These are phyloP conservation scores for Rhinichthys klamathensis DNA, from an alignment of 2,113 vertebrate species.

Conservation along the genomic window DNA sequence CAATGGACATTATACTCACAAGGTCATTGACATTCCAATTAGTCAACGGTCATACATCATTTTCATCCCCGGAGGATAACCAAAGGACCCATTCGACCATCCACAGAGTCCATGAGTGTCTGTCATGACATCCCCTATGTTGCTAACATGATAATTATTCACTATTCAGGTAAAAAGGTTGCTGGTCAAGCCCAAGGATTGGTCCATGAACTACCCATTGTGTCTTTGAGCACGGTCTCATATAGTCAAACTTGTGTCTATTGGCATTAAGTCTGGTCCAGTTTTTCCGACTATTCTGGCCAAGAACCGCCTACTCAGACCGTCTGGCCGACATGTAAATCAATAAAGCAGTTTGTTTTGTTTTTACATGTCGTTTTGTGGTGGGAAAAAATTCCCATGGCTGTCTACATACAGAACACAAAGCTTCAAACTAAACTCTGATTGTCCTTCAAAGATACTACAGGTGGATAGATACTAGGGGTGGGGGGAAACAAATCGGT, in stretches of 20 bases:
- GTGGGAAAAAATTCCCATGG: not conserved
- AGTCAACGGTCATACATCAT: too few species aligned
- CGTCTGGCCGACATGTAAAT: not conserved
- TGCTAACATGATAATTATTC: too few species aligned
- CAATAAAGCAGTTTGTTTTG: not conserved
- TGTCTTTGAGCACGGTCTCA: not conserved
- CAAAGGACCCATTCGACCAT: too few species aligned
- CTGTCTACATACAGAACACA: not conserved
- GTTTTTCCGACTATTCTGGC: not conserved
- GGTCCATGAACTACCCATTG: not conserved
- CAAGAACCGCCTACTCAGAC: constrained; percentile 8
- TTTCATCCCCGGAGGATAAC: too few species aligned
- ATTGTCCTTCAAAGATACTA: not conserved
- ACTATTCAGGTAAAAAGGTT: too few species aligned
- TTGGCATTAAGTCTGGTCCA: not conserved
- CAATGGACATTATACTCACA: too few species aligned
- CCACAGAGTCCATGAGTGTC: too few species aligned
- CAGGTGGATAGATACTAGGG: too few species aligned
- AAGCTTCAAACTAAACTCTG: not conserved
- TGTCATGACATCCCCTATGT: too few species aligned
- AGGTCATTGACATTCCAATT: too few species aligned
- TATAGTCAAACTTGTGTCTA: not conserved
- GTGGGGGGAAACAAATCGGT: too few species aligned
- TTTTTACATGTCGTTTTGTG: not conserved
- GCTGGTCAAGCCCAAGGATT: not conserved